Base-by-base conservation (phyloP, 2,797 vertebrate species). In the Alcedo quadribrachys region DNA sequence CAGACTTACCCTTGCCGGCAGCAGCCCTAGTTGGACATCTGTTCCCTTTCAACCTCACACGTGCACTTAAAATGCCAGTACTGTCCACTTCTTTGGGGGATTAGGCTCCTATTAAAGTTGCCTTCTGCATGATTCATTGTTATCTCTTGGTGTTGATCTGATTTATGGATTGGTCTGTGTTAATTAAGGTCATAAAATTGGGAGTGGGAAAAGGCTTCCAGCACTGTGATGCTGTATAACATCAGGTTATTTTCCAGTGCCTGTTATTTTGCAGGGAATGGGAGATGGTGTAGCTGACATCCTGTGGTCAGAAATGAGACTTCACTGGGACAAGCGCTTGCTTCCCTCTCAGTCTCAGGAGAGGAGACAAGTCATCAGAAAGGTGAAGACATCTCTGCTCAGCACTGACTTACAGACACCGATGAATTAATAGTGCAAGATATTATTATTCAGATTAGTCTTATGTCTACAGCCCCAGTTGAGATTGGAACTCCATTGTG, bases 21-120 rank as follows among this genome's bases (percentile, higher is more conserved):
- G 85, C 90, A 76, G 85, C 77, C 80, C 51, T 78, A 66, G 22
- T 73, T 82, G 82, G 92, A 87, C 84, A 94, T 96, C 95, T 96
- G 95, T 91, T 96, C 89, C 89, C 92, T 96, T 94, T 96, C 96
- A 96, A 89, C 80, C 89, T 96, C 95, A 93, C 90, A 91, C 27
- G 1, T 95, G 82, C 93, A 91, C 92, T 96, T 94, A 93, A 96
- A 95, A 93, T 85, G 65, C 87, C 3, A 0, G 82, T 53, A 46
- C 87, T 87, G 80, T 91, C 92, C 93, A 94, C 92, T 92, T 95
- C 87, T 92, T 92, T 1, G 5, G 87, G 78, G 94, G 63, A 94
- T 95, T 92, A 89, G 55, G 68, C 63, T 90, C 68, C 82, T 83
- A 94, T 92, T 95, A 95, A 89, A 92, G 55, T 90, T 95, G 90